Percentiles rank a stretch among this genome's conserved stretches.
These are phyloP conservation scores for Prinia subflava DNA, from an alignment of 2,113 vertebrate species.

Conservation along the genomic window DNA sequence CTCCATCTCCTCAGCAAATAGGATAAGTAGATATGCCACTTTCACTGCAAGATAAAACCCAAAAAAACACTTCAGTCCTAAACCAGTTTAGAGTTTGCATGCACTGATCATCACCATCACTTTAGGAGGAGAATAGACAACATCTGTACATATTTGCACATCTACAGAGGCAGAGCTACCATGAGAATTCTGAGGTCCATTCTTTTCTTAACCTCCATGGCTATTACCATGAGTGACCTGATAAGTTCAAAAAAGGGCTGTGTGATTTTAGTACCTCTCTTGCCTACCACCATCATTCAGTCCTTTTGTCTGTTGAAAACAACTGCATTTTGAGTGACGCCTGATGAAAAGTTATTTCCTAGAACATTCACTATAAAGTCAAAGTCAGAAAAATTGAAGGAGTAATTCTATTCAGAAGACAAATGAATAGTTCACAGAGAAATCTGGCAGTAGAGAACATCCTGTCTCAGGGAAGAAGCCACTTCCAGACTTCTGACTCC, in stretches of 20 bases:
- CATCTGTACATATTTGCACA: neutral
- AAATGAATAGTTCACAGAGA: neutral
- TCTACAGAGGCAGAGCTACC: neutral
- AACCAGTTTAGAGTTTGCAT: neutral
- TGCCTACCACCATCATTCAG: neutral
- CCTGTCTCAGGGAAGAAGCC: neutral
- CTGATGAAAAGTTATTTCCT: neutral
- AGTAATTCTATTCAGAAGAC: neutral
- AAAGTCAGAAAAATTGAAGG: neutral
- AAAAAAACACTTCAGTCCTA: neutral
- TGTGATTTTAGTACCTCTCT: neutral
- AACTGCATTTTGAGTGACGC: neutral
- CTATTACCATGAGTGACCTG: neutral
- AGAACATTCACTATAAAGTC: neutral
- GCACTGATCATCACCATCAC: neutral
- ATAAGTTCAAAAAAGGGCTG: neutral
- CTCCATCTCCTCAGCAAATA: neutral
- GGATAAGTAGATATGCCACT: neutral
- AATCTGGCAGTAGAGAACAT: neutral
- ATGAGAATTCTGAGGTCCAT: neutral
- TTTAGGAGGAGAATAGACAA: neutral
- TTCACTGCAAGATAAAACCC: neutral
- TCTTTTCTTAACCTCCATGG: neutral
- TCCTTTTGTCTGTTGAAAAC: neutral
- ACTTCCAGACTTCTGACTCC: neutral